These are phyloP conservation scores for Rhea pennata DNA, from an alignment of 2,113 vertebrate genomes.

Conservation along the genomic window DNA sequence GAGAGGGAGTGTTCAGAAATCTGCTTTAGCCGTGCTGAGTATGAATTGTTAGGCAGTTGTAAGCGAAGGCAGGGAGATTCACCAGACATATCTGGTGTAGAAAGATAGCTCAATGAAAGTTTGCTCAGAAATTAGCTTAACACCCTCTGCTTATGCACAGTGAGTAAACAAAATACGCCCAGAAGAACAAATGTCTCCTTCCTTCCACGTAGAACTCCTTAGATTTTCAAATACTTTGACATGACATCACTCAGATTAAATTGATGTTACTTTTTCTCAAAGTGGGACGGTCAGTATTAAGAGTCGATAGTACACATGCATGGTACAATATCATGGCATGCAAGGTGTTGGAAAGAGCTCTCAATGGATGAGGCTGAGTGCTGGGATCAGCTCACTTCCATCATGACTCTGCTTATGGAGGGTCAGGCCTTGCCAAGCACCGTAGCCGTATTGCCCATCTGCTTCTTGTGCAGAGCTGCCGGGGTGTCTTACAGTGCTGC, in stretches of 20 bases:
- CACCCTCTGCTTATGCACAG: neutral
- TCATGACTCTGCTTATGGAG: fast-evolving
- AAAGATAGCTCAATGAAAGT: neutral
- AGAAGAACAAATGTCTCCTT: neutral
- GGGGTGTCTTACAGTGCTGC: neutral
- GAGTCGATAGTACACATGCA: neutral
- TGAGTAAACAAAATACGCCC: neutral
- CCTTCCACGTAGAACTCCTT: neutral
- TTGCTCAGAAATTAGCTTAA: neutral
- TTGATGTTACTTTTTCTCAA: neutral
- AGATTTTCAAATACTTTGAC: neutral
- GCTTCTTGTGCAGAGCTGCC: neutral
- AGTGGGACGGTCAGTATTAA: neutral
- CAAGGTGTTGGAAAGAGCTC: neutral
- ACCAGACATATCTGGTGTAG: neutral
- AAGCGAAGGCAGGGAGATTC: neutral
- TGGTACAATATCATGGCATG: no score
- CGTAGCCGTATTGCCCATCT: neutral
- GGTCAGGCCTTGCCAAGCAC: neutral
- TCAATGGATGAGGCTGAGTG: neutral
- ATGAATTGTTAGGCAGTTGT: neutral
- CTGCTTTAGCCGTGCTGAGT: neutral
- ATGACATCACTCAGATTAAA: neutral
- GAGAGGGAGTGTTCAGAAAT: neutral
- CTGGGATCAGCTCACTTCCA: neutral